Evolutionary conservation across 1,140 invertebrate species (phyloP), one percentile per base, ranked within the genome.

Genomic region (Panulirus ornatus): DNA sequence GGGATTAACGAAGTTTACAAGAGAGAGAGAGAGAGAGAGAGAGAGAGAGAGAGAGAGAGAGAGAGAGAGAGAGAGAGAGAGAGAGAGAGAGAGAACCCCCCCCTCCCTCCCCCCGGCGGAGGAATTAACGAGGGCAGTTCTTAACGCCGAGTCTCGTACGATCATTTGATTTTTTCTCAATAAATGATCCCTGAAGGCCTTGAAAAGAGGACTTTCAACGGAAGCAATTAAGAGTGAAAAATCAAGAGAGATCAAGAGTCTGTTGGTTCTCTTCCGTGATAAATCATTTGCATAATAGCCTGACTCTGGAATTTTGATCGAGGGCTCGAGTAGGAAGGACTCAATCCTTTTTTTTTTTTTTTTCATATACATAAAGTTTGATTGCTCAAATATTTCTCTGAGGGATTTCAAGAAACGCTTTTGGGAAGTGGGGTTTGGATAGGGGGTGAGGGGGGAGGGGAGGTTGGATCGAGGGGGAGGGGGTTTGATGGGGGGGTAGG

Each of bases 261-360:
- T 36, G 71, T 8, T 88, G 73, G 75, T 36, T 78, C 75, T 75
- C 63, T 88, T 79, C 66, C 73, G 85, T 88, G 85, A 88, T 88
- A 88, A 88, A 88, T 88, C 85, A 88, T 88, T 88, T 88, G 85
- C 85, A 88, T 88, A 78, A 88, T 58, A 79, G 75, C n/a, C n/a
- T 19, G 84, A 42, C 84, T 86, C 75, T 86, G 36, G 70, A 82
- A 63, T 58, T 30, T 44, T 71, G 63, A 70, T 42, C 63, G 82
- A 71, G 82, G 38, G 27, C 40, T 84, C 38, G 81, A 47, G 16
- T 11, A 22, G 16, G 36, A 38, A 40, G 36, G 36, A 11, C 14
- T 58, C 51, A 19, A 3, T 30, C 19, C 34, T 9, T 36, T 27
- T 73, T 71, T 19, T 30, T 73, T 47, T 11, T n/a, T 47, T 71